Percentiles rank a stretch among this genome's conserved stretches.
Evolutionary conservation across 2,113 vertebrate genomes (phyloP).

Genomic region (Anthoscopus minutus): DNA sequence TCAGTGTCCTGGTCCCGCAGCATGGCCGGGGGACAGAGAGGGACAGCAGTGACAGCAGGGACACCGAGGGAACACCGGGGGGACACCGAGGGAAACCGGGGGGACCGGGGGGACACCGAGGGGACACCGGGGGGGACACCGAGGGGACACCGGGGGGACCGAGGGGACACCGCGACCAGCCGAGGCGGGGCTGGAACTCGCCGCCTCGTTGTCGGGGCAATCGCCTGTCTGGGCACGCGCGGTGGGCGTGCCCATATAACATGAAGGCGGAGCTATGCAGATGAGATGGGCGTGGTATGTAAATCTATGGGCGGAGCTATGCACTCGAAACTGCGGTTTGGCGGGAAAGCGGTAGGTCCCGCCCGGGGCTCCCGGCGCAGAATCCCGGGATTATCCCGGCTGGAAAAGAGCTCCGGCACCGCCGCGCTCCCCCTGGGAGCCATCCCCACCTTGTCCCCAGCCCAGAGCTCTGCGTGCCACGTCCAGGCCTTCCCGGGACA

Average conservation of each 20-base stretch:
- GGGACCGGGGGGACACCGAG: not conserved
- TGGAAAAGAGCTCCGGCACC: not conserved
- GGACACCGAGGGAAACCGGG: fast-evolving
- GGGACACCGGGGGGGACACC: not conserved
- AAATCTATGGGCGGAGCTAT: fast-evolving
- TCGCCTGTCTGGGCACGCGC: fast-evolving
- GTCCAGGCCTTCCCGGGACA: fast-evolving
- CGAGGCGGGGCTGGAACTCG: not conserved
- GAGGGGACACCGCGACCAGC: not conserved
- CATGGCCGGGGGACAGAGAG: not conserved
- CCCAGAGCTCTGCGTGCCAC: not conserved
- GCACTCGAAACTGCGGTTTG: fast-evolving
- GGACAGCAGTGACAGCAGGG: not conserved
- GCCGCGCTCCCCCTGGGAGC: fast-evolving
- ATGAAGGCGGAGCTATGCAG: fast-evolving
- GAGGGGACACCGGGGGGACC: fast-evolving
- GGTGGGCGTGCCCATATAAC: not conserved
- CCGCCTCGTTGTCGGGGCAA: not conserved
- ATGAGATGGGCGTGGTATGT: not conserved
- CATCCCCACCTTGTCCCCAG: not conserved
- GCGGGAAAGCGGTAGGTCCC: not conserved
- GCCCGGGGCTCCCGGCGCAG: too few species aligned
- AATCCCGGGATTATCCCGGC: not conserved
- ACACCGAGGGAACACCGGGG: not conserved
- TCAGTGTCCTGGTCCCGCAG: not conserved